phyloP scores from a whole-genome alignment of 2,113 vertebrate genomes.

The Girardinichthys multiradiatus region DNA sequence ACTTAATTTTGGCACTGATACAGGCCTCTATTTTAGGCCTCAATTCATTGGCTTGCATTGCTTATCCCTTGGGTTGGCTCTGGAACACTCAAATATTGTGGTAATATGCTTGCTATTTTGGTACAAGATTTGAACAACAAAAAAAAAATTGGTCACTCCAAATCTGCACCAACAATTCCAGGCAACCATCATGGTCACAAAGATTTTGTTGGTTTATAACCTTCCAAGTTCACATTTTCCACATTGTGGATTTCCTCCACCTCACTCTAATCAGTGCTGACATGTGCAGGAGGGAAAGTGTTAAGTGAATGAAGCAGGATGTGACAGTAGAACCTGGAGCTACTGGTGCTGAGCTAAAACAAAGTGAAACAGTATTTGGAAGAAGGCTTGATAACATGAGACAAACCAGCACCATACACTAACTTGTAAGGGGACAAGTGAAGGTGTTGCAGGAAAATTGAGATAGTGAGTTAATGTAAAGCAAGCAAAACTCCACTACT shows the following conservation, averaged over 20 bases:
- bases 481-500: background rate
- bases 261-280: constrained; percentile 50
- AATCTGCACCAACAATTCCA: background rate
- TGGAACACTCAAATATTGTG: background rate
- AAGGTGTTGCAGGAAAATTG: constrained; percentile 2
- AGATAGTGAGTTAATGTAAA: constrained; percentile 11
- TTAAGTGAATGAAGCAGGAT: constrained; percentile 38
- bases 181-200: background rate
- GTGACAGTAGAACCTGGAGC: constrained; percentile 60
- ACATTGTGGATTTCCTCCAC: constrained; percentile 33
- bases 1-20: too few species aligned
- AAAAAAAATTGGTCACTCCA: constrained; percentile 13
- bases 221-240: background rate
- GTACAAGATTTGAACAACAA: constrained; percentile 15
- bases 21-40: background rate
- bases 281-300: constrained; percentile 36
- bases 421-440: background rate
- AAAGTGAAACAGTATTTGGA: constrained; percentile 31
- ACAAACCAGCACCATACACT: background rate
- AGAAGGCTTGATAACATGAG: constrained; percentile 10
- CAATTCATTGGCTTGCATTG: background rate
- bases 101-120: background rate
- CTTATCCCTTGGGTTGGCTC: background rate
- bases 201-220: constrained; percentile 7
- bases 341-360: constrained; percentile 27